Percentiles rank a stretch among this genome's conserved stretches.
Evolutionary conservation across 2,113 vertebrate species (phyloP).

Genomic region (Sturnira hondurensis): DNA sequence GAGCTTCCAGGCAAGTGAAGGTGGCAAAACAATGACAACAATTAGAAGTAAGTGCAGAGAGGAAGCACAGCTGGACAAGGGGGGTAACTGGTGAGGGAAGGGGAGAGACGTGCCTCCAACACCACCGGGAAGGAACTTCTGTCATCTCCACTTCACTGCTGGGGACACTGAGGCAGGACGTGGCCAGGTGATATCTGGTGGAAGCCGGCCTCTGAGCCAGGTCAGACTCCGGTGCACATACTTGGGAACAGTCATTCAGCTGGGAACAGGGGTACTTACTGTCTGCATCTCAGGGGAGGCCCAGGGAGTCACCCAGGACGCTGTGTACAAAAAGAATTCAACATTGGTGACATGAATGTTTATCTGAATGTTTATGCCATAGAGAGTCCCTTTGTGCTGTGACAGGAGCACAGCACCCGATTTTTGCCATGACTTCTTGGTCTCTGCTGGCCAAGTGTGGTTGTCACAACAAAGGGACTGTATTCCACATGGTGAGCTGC

Average conservation of each 20-base stretch:
- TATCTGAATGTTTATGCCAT: background rate
- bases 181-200: background rate
- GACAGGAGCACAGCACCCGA: background rate
- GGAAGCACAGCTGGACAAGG: background rate
- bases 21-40: background rate
- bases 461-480: background rate
- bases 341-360: background rate
- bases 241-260: background rate
- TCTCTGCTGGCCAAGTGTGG: background rate
- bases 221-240: background rate
- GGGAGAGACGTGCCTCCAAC: background rate
- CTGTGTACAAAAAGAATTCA: background rate
- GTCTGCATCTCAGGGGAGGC: background rate
- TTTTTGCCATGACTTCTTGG: background rate
- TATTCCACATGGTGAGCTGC: fast-evolving
- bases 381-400: background rate
- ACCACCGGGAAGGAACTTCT: background rate
- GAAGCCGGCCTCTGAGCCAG: background rate
- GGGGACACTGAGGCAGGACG: background rate
- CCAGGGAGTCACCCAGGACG: background rate
- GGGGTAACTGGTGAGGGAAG: background rate
- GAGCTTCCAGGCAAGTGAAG: background rate
- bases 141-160: background rate
- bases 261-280: background rate
- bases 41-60: background rate